Percentiles rank a stretch among this genome's conserved stretches.
Conservation (phyloP, 1,140 invertebrate genomes). For the Calycopis cecrops region DNA sequence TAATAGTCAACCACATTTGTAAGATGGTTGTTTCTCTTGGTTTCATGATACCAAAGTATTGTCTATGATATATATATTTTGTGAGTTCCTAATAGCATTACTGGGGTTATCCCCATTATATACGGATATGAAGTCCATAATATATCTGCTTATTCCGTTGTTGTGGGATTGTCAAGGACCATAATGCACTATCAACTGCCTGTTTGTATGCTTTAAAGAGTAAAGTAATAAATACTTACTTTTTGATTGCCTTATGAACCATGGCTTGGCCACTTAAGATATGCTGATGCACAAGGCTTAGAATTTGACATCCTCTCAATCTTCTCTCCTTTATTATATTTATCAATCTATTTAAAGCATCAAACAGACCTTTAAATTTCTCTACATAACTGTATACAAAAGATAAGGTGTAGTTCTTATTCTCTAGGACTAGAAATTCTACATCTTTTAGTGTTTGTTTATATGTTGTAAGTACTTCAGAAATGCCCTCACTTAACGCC, state of each 20-base stretch:
- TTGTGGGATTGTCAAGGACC: too few species aligned
- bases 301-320: conserved; percentile 64
- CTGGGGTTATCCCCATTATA: too few species aligned
- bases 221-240: conserved; percentile 35
- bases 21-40: too few species aligned
- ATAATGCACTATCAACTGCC: too few species aligned
- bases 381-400: conserved; percentile 67
- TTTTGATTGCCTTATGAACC: conserved; percentile 55
- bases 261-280: conserved; percentile 66
- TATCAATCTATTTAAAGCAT: conserved; percentile 62
- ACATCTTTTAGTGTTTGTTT: conserved; percentile 60
- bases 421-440: conserved; percentile 53
- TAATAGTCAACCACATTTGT: too few species aligned
- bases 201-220: too few species aligned
- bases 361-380: conserved; percentile 59
- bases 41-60: too few species aligned
- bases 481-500: conserved; percentile 67
- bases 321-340: conserved; percentile 60
- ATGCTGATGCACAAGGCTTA: conserved; percentile 62
- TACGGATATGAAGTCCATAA: too few species aligned
- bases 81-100: too few species aligned
- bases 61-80: too few species aligned
- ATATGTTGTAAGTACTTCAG: conserved; percentile 61
- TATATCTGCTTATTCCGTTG: too few species aligned
- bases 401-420: conserved; percentile 59